These are phyloP conservation scores for Trematomus bernacchii DNA, from an alignment of 2,797 vertebrate genomes.

Conservation along the genomic window DNA sequence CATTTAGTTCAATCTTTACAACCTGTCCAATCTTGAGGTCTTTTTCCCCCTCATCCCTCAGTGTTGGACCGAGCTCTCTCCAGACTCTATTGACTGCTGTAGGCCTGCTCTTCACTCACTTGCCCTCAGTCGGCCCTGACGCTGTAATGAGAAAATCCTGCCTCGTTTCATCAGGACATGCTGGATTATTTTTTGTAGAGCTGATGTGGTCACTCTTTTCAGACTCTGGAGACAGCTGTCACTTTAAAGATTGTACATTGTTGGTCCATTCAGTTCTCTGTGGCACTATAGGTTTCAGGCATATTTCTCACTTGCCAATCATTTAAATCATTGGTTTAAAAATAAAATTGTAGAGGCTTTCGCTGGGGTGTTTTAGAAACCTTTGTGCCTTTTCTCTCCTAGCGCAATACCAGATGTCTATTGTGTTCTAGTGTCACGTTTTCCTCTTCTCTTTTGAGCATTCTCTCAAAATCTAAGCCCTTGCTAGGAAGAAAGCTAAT, in stretches of 20 bases:
- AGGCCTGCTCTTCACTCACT: constrained; percentile 55
- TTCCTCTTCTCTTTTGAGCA: constrained; percentile 4
- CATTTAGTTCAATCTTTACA: constrained; percentile 44
- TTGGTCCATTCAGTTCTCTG: constrained; percentile 22
- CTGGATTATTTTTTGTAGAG: constrained; percentile 38
- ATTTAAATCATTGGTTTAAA: constrained; percentile 19
- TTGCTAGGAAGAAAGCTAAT: constrained; percentile 32
- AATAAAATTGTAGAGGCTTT: constrained; percentile 4
- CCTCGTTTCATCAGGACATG: constrained; percentile 49
- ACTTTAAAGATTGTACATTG: constrained; percentile 39
- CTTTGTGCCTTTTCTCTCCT: constrained; percentile 8
- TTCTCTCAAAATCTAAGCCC: constrained; percentile 24
- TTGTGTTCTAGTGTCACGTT: constrained; percentile 1
- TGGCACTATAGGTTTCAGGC: constrained; percentile 9
- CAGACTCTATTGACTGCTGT: constrained; percentile 42
- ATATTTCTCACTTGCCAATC: constrained; percentile 10
- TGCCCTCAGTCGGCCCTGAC: constrained; percentile 55
- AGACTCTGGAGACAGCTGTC: constrained; percentile 40
- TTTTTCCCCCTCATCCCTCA: constrained; percentile 35
- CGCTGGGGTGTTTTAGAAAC: neutral
- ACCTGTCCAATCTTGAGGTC: constrained; percentile 33
- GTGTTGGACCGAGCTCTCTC: constrained; percentile 23
- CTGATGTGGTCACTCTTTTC: constrained; percentile 32
- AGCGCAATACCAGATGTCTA: constrained; percentile 1
- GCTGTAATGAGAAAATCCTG: constrained; percentile 62